phyloP scores from a whole-genome alignment of 2,113 vertebrate species.

The Holacanthus passer region DNA sequence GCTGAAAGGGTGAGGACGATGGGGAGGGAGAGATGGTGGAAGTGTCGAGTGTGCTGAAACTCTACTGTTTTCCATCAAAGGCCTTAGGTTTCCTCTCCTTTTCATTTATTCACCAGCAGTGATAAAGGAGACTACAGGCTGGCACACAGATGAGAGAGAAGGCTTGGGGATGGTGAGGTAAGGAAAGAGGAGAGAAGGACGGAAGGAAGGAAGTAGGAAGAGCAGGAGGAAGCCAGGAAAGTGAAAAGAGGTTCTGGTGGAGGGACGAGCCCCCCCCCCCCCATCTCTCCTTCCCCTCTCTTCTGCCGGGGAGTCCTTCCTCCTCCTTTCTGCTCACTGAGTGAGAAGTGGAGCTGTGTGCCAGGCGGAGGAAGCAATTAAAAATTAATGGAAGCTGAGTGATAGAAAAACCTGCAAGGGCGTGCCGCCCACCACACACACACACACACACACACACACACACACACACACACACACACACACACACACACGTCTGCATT shows the following conservation, averaged over 20 bases:
- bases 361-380: slow-evolving; percentile 88
- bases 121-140: slow-evolving; percentile 49
- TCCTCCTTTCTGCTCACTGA: slow-evolving; percentile 73
- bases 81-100: slow-evolving; percentile 50
- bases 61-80: slow-evolving; percentile 71
- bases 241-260: slow-evolving; percentile 31
- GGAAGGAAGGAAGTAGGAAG: too few relatives aligned
- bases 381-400: slow-evolving; percentile 89
- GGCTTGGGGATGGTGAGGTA: not conserved
- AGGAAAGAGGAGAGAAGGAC: not conserved
- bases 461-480: not conserved
- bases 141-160: slow-evolving; percentile 13
- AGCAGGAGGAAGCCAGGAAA: not conserved
- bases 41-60: slow-evolving; percentile 69
- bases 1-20: slow-evolving; percentile 33
- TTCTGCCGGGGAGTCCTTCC: slow-evolving; percentile 61
- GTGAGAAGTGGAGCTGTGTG: slow-evolving; percentile 79
- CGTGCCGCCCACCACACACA: slow-evolving; percentile 77
- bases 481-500: not conserved
- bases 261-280: slow-evolving; percentile 10
- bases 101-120: slow-evolving; percentile 66
- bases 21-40: slow-evolving; percentile 44
- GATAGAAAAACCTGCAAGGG: slow-evolving; percentile 90
- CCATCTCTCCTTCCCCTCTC: slow-evolving; percentile 36
- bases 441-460: slow-evolving; percentile 44